These are phyloP conservation scores for Drosophila percnosoma DNA, from an alignment of 2,888 invertebrate species.

Conservation along the genomic window DNA sequence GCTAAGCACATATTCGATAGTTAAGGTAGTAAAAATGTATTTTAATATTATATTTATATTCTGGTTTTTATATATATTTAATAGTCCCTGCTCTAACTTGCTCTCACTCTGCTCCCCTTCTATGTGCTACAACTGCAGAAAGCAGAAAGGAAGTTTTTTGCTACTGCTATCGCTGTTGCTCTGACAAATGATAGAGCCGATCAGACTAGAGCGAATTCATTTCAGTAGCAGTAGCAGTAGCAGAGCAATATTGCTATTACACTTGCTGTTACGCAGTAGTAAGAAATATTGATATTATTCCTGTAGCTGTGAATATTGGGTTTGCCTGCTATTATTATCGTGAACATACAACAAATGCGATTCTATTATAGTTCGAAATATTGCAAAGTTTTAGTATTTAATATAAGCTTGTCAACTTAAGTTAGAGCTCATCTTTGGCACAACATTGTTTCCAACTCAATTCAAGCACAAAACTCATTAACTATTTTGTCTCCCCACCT, in stretches of 20 bases:
- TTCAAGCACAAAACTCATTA: conserved; percentile 19
- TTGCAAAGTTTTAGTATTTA: not conserved
- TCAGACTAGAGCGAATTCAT: not conserved
- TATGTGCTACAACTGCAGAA: not conserved
- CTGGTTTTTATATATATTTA: not conserved
- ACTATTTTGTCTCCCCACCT: not conserved
- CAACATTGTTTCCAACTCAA: conserved; percentile 7
- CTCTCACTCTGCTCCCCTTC: not conserved
- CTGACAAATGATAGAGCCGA: not conserved
- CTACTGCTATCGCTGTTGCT: not conserved
- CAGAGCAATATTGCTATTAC: not conserved
- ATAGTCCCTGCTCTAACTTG: not conserved
- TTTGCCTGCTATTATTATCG: not conserved
- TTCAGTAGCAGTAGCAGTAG: not conserved
- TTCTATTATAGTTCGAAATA: not conserved
- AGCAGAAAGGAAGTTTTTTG: not conserved
- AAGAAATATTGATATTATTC: not conserved
- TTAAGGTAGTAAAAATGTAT: too few species aligned
- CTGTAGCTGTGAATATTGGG: too few species aligned
- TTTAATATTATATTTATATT: not conserved
- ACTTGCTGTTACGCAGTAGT: not conserved
- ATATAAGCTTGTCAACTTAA: not conserved
- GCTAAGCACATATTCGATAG: too few species aligned
- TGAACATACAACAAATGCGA: not conserved
- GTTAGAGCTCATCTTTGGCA: not conserved